Conservation (phyloP, 1,140 invertebrate genomes). For the Calliopsis andreniformis region DNA sequence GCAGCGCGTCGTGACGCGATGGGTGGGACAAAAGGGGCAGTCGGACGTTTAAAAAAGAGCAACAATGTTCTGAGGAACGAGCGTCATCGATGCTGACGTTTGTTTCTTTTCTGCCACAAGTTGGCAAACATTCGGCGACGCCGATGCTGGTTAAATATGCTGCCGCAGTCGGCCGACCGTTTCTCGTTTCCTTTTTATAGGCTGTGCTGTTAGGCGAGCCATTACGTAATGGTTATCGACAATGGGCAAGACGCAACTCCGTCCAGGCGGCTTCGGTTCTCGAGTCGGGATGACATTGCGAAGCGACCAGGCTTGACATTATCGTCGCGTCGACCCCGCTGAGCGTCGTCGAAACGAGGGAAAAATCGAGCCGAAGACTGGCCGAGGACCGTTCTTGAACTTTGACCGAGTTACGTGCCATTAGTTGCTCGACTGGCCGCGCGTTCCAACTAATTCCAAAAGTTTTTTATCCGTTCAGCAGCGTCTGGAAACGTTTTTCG, state of each 20-base stretch:
- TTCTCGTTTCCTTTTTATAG: neutral
- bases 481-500: neutral
- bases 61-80: neutral
- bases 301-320: slow-evolving; percentile 27
- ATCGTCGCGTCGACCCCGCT: slow-evolving; percentile 4
- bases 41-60: too few species aligned
- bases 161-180: too few species aligned
- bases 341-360: slow-evolving; percentile 5
- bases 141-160: neutral
- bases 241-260: slow-evolving; percentile 30
- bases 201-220: neutral
- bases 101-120: neutral
- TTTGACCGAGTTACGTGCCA: slow-evolving; percentile 28
- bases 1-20: too few species aligned
- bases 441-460: slow-evolving; percentile 9
- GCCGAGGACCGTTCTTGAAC: slow-evolving; percentile 25
- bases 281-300: slow-evolving; percentile 24
- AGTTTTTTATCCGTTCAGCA: neutral
- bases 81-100: neutral
- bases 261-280: slow-evolving; percentile 29
- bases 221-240: slow-evolving; percentile 41
- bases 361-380: slow-evolving; percentile 28
- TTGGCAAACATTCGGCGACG: neutral
- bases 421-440: neutral
- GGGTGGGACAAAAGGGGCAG: neutral